Evolutionary conservation across 1,140 invertebrate species (phyloP), one percentile per base, ranked within the genome.

Genomic region (Drosophila nigrodunni): DNA sequence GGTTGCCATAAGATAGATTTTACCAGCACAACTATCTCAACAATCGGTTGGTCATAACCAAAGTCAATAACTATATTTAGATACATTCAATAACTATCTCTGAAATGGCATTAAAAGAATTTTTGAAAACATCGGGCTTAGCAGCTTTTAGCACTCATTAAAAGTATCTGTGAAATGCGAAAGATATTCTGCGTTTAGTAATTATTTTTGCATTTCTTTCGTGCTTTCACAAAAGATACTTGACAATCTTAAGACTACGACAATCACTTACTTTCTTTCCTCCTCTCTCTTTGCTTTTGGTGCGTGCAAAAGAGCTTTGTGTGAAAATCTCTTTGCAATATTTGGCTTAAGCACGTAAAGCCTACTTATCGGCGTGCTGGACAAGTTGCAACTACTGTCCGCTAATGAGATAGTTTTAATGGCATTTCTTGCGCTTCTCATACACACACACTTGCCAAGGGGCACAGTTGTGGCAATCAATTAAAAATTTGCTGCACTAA

Each of bases 401-500:
- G 65, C 68, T 74, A 74, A 74, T 18, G 13, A 46, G 50, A 43
- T 61, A 50, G 54, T 34, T 67, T 52, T 43, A 8, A 43, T 30
- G n/a, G n/a, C 18, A 13, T 65, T 65, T 68, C 68, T 59, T 41
- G 18, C 43, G 44, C 62, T 49, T 72, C 62, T 30, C 25, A 30
- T 4, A 30, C 77, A 15, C 64, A 71, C 25, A 30, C 25, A 39
- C 54, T 30, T 0, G 34, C 10, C 41, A 41, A 3, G 15, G 11
- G 30, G 37, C 41, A 54, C 34, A 15, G 70, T 25, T 69, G 64
- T 43, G 62, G 25, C 57, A 70, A 83, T 83, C 83, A 88, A 88
- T 83, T 88, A 83, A 89, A 80, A 82, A 88, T 74, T 71, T 80
- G 77, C 54, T 50, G 64, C 65, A 70, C 70, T 88, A 88, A 88